Evolutionary conservation across 2,113 vertebrate species (phyloP), one percentile per base, ranked within the genome.

Genomic region (Silurus glanis): DNA sequence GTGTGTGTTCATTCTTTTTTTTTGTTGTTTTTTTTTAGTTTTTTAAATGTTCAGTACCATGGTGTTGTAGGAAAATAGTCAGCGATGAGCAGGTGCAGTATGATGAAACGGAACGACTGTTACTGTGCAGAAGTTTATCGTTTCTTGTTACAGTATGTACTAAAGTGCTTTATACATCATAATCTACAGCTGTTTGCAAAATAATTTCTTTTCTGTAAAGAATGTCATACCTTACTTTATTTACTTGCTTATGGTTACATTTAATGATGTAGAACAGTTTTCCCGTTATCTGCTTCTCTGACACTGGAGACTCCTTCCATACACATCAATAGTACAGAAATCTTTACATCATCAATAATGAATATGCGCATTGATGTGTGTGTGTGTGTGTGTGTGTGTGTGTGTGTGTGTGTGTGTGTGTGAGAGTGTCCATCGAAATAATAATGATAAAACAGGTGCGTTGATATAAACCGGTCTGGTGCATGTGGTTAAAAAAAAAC

Each of bases 1-100:
- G 98, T 99, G 94, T 83, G 53, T 66, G n/a, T 51, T 17, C 14
- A 16, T 10, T 51, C 23, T 58, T 58, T 58, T 1, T 58, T 58
- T 58, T 17, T 58, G 0, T 58, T 58, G 1, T 58, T 16, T 14
- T 58, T 58, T 19, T 7, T 9, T 25, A 25, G 7, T 66, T 23
- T 25, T 12, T 6, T 28, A 0, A 64, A 64, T 64, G 12, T 58
- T 58, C 16, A 16, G 16, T 58, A 4, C 5, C 13, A 14, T 58
- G 56, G 16, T 9, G 59, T 2, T 61, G 59, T 21, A 21, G 59
- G 59, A 61, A 61, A 61, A 61, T 59, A 59, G 17, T 59, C 16
- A 59, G 6, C 21, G 7, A 62, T 62, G 21, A 21, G 7, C 7
- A 23, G 61, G 21, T 62, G 21, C 37, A 37, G 37, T 37, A 3